Percentiles rank a stretch among this genome's conserved stretches.
These are phyloP conservation scores for Camelus bactrianus DNA, from an alignment of 2,113 vertebrate genomes.

Conservation along the genomic window DNA sequence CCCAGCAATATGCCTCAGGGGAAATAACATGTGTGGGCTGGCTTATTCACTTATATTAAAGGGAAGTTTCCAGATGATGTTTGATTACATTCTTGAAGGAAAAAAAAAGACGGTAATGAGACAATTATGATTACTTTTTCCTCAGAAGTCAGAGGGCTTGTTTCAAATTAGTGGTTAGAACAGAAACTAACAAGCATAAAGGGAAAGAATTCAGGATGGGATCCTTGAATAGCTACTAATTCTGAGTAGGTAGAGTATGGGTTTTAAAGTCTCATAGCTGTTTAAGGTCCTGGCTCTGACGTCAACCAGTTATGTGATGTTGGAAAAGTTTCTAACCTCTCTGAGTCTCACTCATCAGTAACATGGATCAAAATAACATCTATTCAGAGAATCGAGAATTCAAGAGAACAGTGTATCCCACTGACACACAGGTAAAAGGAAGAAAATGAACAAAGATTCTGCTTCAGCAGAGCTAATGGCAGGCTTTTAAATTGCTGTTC, in stretches of 20 bases:
- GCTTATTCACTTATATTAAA: constrained; percentile 63
- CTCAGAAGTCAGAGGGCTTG: neutral
- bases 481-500: too few species aligned
- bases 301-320: neutral
- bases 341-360: neutral
- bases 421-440: neutral
- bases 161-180: constrained; percentile 33
- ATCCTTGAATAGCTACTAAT: neutral
- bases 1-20: constrained; percentile 57
- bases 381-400: neutral
- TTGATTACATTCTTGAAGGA: constrained; percentile 54
- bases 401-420: neutral
- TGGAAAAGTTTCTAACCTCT: neutral
- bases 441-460: too few species aligned
- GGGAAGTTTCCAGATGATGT: constrained; percentile 56
- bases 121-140: neutral
- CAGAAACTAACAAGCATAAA: constrained; percentile 21
- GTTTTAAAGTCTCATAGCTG: neutral
- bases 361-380: neutral
- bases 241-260: neutral
- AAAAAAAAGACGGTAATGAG: neutral
- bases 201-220: neutral
- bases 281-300: neutral
- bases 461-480: too few species aligned
- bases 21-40: constrained; percentile 61